Conservation (phyloP, 2,888 invertebrate species). For the Drosophila mimica region DNA sequence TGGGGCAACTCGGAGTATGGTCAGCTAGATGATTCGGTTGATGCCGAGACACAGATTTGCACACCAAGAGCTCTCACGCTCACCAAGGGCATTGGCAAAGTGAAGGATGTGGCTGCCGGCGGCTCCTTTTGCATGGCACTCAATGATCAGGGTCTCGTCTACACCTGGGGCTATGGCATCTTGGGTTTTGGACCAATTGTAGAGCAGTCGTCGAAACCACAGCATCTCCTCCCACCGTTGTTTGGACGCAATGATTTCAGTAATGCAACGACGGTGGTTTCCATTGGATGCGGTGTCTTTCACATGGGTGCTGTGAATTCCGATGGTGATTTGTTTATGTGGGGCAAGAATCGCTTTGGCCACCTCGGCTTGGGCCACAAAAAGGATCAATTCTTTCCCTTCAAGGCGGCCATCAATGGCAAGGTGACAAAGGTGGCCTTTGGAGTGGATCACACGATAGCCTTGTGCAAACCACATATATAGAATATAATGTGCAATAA, state of each 20-base stretch:
- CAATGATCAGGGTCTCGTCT: conserved; percentile 94
- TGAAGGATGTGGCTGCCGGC: conserved; percentile 92
- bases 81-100: conserved; percentile 89
- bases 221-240: conserved; percentile 90
- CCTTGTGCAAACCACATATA: conserved; percentile 90
- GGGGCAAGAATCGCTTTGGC: conserved; percentile 95
- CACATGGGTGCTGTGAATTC: conserved; percentile 93
- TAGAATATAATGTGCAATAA: conserved; percentile 71
- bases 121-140: conserved; percentile 94
- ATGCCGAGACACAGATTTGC: conserved; percentile 88
- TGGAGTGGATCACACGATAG: conserved; percentile 94
- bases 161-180: conserved; percentile 97
- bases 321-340: conserved; percentile 93
- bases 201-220: conserved; percentile 88
- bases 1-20: conserved; percentile 99
- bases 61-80: conserved; percentile 89
- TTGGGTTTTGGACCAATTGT: conserved; percentile 95
- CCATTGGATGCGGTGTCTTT: conserved; percentile 90
- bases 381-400: conserved; percentile 94
- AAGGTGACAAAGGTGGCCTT: conserved; percentile 90
- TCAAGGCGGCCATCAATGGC: conserved; percentile 92
- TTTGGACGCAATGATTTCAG: conserved; percentile 95
- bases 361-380: conserved; percentile 93
- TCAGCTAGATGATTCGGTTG: conserved; percentile 87
- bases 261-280: conserved; percentile 88